phyloP scores from a whole-genome alignment of 2,797 vertebrate genomes.

The Lateolabrax maculatus region DNA sequence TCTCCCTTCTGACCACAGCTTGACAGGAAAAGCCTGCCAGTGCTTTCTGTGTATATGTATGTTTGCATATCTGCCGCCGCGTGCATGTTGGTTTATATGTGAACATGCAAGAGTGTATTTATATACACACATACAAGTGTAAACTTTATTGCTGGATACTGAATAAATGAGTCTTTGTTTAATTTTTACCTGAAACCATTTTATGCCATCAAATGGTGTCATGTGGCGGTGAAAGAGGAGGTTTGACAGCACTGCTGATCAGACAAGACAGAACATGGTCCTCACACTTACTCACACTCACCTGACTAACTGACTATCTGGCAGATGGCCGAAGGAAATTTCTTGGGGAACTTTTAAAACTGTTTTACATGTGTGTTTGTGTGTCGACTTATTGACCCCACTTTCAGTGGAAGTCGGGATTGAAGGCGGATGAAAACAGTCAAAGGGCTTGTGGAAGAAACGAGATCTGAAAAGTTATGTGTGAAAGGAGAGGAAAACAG shows the following conservation, averaged over 20 bases:
- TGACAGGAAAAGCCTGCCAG: slow-evolving; percentile 66
- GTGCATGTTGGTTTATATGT: slow-evolving; percentile 31
- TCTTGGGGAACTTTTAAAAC: slow-evolving; percentile 60
- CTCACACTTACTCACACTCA: slow-evolving; percentile 53
- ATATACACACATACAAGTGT: slow-evolving; percentile 26
- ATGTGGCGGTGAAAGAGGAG: slow-evolving; percentile 36
- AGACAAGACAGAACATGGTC: slow-evolving; percentile 74
- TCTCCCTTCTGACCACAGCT: slow-evolving; percentile 60
- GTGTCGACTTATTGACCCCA: slow-evolving; percentile 42
- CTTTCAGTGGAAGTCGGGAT: slow-evolving; percentile 21
- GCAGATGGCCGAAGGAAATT: slow-evolving; percentile 54
- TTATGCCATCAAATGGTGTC: slow-evolving; percentile 37
- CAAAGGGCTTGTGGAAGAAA: slow-evolving; percentile 1
- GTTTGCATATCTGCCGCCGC: slow-evolving; percentile 29
- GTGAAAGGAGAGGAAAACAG: slow-evolving; percentile 37
- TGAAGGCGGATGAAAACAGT: not conserved
- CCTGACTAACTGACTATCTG: slow-evolving; percentile 61
- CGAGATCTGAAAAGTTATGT: slow-evolving; percentile 36
- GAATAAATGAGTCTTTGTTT: slow-evolving; percentile 25
- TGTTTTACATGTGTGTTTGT: slow-evolving; percentile 20
- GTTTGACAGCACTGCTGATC: slow-evolving; percentile 58
- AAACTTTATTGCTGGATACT: slow-evolving; percentile 24
- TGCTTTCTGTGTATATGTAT: slow-evolving; percentile 33
- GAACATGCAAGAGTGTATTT: slow-evolving; percentile 42
- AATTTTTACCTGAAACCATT: slow-evolving; percentile 28